A percentile compares a stretch with the other conserved stretches of the same genome.
Conservation (phyloP, 2,888 invertebrate species). For the Chydorus sphaericus region DNA sequence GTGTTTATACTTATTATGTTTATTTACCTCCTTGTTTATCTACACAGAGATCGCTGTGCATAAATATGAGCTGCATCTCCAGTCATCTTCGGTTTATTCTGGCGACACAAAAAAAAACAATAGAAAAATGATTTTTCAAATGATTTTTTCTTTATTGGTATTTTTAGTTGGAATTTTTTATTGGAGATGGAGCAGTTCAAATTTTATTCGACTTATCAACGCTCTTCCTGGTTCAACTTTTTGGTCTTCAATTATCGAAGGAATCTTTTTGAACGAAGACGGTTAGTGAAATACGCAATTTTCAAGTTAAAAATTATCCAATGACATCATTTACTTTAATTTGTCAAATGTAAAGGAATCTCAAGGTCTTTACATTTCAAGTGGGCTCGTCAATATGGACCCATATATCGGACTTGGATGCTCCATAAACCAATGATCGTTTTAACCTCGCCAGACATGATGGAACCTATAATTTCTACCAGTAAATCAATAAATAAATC, state of each 20-base stretch:
- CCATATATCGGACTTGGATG: background rate
- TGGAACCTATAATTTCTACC: conserved; percentile 26
- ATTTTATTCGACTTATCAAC: conserved; percentile 20
- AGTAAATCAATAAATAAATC: conserved; percentile 29
- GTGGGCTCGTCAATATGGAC: conserved; percentile 4
- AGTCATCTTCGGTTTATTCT: too few relatives aligned
- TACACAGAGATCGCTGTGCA: too few relatives aligned
- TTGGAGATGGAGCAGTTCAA: background rate
- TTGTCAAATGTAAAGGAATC: too few relatives aligned
- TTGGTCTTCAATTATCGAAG: conserved; percentile 26
- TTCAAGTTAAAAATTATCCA: background rate
- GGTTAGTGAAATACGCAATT: conserved; percentile 18
- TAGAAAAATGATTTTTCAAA: too few relatives aligned
- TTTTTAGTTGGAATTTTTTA: background rate
- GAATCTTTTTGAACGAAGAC: conserved; percentile 23
- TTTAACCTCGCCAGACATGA: background rate
- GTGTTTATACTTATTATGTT: too few relatives aligned
- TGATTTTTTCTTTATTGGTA: too few relatives aligned
- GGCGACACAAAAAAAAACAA: too few relatives aligned
- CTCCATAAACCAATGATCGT: background rate
- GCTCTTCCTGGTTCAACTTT: conserved; percentile 28
- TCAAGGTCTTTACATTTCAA: background rate
- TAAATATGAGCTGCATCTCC: too few relatives aligned
- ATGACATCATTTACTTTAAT: too few relatives aligned
- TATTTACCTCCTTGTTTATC: too few relatives aligned